Conservation (phyloP, 2,797 vertebrate species). For the Furcifer pardalis region DNA sequence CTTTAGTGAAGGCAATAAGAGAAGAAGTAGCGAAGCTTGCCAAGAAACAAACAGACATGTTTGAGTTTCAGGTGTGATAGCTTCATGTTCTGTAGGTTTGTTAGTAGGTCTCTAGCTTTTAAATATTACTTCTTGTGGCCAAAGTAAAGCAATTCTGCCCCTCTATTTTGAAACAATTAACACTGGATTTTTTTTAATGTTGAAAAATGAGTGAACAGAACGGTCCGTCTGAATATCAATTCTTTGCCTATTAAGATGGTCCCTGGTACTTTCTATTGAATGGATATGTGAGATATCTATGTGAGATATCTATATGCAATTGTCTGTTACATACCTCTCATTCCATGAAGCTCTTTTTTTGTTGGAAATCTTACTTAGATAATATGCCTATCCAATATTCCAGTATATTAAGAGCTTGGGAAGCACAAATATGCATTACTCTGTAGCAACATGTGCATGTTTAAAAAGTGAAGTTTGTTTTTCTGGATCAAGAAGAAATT, state of each 20-base stretch:
- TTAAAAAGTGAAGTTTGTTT: slow-evolving; percentile 44
- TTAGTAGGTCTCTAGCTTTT: slow-evolving; percentile 33
- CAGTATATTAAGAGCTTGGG: slow-evolving; percentile 49
- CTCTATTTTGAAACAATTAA: slow-evolving; percentile 49
- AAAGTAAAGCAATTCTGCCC: slow-evolving; percentile 33
- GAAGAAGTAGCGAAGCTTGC: slow-evolving; percentile 98
- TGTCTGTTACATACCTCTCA: slow-evolving; percentile 37
- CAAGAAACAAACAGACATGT: slow-evolving; percentile 96
- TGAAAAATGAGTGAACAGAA: slow-evolving; percentile 39
- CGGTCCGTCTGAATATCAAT: slow-evolving; percentile 10
- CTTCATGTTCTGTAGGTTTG: neutral
- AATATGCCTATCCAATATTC: slow-evolving; percentile 32
- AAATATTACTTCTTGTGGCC: slow-evolving; percentile 24
- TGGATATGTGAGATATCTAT: slow-evolving; percentile 31
- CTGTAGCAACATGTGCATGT: slow-evolving; percentile 72
- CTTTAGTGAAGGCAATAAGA: slow-evolving; percentile 94
- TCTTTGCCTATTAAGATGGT: slow-evolving; percentile 47
- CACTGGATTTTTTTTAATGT: slow-evolving; percentile 19
- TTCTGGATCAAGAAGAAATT: slow-evolving; percentile 56
- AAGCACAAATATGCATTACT: slow-evolving; percentile 46
- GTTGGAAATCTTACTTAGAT: slow-evolving; percentile 50
- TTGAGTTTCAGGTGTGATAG: slow-evolving; percentile 90
- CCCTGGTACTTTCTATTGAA: slow-evolving; percentile 41
- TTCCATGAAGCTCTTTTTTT: slow-evolving; percentile 37
- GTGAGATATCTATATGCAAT: slow-evolving; percentile 37